Evolutionary conservation across 64 coral and sea anemone species (phyloP).

Genomic region (Platygyra sinensis): DNA sequence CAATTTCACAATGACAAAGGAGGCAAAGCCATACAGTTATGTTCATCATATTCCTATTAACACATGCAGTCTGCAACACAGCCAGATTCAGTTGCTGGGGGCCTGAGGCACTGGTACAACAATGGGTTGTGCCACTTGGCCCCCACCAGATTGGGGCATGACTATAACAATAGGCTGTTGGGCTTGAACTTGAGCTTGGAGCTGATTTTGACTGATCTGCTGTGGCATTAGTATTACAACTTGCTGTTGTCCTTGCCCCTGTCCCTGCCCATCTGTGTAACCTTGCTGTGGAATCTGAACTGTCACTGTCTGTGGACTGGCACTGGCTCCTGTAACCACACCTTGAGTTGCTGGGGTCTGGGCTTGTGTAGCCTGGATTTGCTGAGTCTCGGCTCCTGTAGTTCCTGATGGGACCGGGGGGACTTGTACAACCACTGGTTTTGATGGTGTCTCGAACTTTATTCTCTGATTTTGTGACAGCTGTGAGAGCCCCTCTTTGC

Average conservation of each 20-base stretch:
- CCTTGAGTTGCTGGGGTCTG: conserved; percentile 38
- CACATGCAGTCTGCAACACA: too few relatives aligned
- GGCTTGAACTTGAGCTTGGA: conserved; percentile 32
- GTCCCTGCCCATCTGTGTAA: conserved; percentile 4
- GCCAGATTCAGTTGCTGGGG: conserved; percentile 26
- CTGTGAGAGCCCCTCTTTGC: neutral
- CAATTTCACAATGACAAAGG: too few relatives aligned
- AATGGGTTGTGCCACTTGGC: conserved; percentile 72
- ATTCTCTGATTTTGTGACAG: conserved; percentile 27
- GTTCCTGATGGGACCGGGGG: conserved; percentile 38
- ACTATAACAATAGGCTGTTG: conserved; percentile 93
- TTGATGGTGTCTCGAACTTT: conserved; percentile 15
- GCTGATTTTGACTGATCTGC: conserved; percentile 47
- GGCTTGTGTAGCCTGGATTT: conserved; percentile 18
- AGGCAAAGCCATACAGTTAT: too few relatives aligned
- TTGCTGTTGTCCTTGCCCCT: conserved; percentile 59
- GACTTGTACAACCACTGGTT: conserved; percentile 54
- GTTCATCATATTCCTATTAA: too few relatives aligned
- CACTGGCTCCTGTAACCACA: neutral
- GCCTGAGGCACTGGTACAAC: conserved; percentile 84
- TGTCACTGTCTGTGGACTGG: conserved; percentile 55
- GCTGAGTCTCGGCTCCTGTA: conserved; percentile 22
- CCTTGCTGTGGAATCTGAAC: conserved; percentile 73
- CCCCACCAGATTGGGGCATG: conserved; percentile 86
- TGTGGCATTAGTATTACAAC: conserved; percentile 91